These are phyloP conservation scores for Ochlodes sylvanus DNA, from an alignment of 2,888 invertebrate genomes.

Conservation along the genomic window DNA sequence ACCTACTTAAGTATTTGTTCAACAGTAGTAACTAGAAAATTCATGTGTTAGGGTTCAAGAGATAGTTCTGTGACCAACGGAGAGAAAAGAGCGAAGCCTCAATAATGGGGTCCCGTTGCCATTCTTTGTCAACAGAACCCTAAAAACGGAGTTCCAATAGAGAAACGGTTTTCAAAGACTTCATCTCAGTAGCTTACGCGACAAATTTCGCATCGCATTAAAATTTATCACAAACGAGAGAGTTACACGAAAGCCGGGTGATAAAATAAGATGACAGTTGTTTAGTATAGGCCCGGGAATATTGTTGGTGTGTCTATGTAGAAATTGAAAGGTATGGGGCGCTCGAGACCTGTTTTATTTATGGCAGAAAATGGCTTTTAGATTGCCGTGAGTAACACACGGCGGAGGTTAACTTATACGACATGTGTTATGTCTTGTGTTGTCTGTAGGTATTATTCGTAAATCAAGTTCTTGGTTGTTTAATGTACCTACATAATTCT, in stretches of 20 bases:
- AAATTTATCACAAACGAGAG: constrained; percentile 80
- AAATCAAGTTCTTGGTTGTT: not conserved
- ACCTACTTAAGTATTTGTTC: no score
- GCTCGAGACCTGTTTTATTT: constrained; percentile 79
- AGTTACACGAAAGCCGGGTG: constrained; percentile 79
- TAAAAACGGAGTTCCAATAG: no score
- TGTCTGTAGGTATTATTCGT: constrained; percentile 13
- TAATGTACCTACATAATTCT: not conserved
- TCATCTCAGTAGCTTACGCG: constrained; percentile 47
- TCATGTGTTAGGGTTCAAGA: no score
- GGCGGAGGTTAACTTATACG: constrained; percentile 44
- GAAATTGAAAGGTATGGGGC: constrained; percentile 84
- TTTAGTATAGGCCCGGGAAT: constrained; percentile 81
- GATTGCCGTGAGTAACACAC: constrained; percentile 70
- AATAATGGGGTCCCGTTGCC: no score
- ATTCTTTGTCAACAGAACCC: no score
- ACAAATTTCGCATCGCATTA: constrained; percentile 80
- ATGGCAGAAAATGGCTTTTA: constrained; percentile 78
- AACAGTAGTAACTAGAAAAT: no score
- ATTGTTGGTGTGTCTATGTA: constrained; percentile 67
- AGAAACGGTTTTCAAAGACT: not conserved
- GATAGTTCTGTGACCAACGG: no score
- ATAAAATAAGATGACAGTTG: constrained; percentile 85
- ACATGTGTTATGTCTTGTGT: constrained; percentile 40
- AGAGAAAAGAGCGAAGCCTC: no score